Percentiles rank a stretch among this genome's conserved stretches.
phyloP scores from a whole-genome alignment of 1,140 invertebrate genomes.

The Tribolium madens region DNA sequence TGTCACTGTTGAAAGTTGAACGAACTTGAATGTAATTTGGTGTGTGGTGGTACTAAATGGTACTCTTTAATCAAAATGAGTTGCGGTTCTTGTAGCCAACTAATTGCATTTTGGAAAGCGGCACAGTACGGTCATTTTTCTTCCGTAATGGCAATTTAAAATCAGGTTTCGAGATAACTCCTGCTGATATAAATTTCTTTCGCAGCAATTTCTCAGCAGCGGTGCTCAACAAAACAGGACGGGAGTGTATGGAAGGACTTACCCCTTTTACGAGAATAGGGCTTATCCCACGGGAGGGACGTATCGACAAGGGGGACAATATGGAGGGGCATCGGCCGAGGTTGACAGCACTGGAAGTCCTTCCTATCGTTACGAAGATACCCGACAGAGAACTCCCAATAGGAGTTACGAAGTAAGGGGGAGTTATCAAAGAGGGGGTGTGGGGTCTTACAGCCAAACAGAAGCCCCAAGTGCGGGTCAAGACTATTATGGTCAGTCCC shows the following conservation, averaged over 20 bases:
- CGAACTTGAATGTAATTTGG: background rate
- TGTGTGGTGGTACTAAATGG: constrained; percentile 3
- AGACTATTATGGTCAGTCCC: background rate
- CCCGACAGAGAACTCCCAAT: background rate
- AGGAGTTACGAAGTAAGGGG: constrained; percentile 3
- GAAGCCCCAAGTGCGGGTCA: background rate
- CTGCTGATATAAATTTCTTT: constrained; percentile 39
- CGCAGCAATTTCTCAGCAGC: constrained; percentile 58
- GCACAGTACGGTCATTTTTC: background rate
- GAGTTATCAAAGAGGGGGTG: background rate
- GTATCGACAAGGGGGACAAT: constrained; percentile 17
- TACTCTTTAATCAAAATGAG: constrained; percentile 28
- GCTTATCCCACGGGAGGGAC: background rate
- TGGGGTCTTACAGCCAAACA: background rate
- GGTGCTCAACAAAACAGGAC: constrained; percentile 52
- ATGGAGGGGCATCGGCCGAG: background rate
- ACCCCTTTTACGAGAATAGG: constrained; percentile 2
- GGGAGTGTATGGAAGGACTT: constrained; percentile 51
- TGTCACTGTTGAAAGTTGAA: constrained; percentile 5
- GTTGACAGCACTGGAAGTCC: background rate
- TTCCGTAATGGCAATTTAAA: constrained; percentile 32
- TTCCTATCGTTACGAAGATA: background rate
- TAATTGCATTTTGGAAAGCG: constrained; percentile 42
- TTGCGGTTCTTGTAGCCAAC: constrained; percentile 13
- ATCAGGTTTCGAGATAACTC: constrained; percentile 32